Conservation (phyloP, 2,888 invertebrate genomes). For the Scaptomyza caliginosa region DNA sequence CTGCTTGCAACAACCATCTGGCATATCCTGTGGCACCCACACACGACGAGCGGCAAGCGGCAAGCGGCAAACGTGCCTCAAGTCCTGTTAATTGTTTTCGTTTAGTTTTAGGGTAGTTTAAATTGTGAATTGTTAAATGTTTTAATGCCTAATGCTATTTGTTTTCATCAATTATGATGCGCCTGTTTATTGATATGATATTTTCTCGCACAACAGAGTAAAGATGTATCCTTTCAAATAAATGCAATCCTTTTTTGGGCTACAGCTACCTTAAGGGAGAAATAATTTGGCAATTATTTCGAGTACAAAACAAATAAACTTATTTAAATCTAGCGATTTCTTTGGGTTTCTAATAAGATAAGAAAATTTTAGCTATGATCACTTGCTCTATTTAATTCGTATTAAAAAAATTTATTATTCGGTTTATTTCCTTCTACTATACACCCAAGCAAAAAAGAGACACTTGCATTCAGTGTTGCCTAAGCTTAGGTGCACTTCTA, state of each 20-base stretch:
- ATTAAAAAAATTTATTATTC: too few species aligned
- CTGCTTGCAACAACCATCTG: slow-evolving; percentile 51
- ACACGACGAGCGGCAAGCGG: slow-evolving; percentile 47
- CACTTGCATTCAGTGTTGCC: neutral
- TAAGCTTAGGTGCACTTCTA: neutral
- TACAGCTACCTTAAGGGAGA: neutral
- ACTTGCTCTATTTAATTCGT: too few species aligned
- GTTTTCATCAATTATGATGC: slow-evolving; percentile 2
- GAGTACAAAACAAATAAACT: too few species aligned
- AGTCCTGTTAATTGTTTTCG: slow-evolving; percentile 17
- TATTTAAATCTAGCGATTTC: too few species aligned
- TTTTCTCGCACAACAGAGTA: neutral
- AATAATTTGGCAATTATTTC: neutral
- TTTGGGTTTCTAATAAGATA: too few species aligned
- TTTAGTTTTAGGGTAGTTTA: slow-evolving; percentile 2
- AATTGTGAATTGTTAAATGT: slow-evolving; percentile 4
- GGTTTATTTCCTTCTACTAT: too few species aligned
- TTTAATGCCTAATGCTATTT: slow-evolving; percentile 6
- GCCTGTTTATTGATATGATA: slow-evolving; percentile 3
- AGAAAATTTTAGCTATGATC: too few species aligned
- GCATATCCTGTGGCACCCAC: slow-evolving; percentile 67
- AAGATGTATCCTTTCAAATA: neutral
- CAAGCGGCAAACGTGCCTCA: slow-evolving; percentile 29
- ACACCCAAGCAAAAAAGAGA: neutral
- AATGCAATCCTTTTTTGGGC: neutral